These are phyloP conservation scores for Ophion ventricosus DNA, from an alignment of 2,888 invertebrate species.

Conservation along the genomic window DNA sequence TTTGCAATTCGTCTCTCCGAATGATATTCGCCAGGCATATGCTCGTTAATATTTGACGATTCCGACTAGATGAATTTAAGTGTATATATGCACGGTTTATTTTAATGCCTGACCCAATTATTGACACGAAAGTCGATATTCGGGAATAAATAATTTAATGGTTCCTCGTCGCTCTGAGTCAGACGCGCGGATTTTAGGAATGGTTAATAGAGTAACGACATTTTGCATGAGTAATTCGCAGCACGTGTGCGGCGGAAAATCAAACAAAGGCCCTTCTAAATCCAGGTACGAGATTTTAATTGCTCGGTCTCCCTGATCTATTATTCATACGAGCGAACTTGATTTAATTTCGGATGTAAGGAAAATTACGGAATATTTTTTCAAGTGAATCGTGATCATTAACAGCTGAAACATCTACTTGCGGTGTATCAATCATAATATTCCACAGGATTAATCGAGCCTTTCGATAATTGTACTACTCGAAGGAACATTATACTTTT, in stretches of 20 bases:
- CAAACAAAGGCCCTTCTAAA: background rate
- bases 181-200: conserved; percentile 22
- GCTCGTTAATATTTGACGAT: conserved; percentile 46
- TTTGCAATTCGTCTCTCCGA: background rate
- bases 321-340: conserved; percentile 1
- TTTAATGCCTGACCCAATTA: conserved; percentile 61
- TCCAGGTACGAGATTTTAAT: background rate
- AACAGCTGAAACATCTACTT: background rate
- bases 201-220: conserved; percentile 38
- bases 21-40: background rate
- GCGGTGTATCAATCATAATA: background rate
- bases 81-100: conserved; percentile 24
- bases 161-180: conserved; percentile 1
- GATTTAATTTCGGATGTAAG: conserved; percentile 1
- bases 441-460: background rate
- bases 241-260: conserved; percentile 29
- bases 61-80: conserved; percentile 9
- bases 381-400: background rate
- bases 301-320: background rate
- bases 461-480: background rate
- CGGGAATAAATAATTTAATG: conserved; percentile 39
- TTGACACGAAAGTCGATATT: conserved; percentile 50
- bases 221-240: conserved; percentile 23
- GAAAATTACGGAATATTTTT: background rate
- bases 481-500: background rate